Evolutionary conservation across 2,113 vertebrate genomes (phyloP), one percentile per base, ranked within the genome.

Genomic region (western clawed frog (Xenopus tropicalis)): DNA sequence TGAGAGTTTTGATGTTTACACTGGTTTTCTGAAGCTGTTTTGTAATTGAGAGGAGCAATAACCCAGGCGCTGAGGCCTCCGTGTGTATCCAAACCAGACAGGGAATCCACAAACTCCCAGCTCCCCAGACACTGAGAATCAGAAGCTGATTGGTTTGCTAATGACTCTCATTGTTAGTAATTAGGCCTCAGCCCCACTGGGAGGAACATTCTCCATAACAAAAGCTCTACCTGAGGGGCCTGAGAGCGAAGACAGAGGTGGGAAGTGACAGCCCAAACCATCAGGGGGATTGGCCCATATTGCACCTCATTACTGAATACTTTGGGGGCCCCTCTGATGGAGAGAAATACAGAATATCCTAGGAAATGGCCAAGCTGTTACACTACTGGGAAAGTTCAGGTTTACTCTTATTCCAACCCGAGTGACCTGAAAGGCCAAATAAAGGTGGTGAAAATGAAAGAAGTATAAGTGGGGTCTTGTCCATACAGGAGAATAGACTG

Each of bases 81-180:
- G 51, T 69, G 52, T 19, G 16, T 6, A 70, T n/a, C 61, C 52
- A 44, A 61, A 48, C 57, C 58, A 11, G 79, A 70, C 74, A 3
- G 1, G 44, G 69, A 54, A 73, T 81, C 78, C 81, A 83, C 84
- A 83, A 74, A 59, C 1, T 4, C 10, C n/a, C 74, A 79, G 7
- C 23, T 62, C 63, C 0, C 5, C 25, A 44, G n/a, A 14, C 21
- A 0, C 0, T 6, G 11, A 21, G 56, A 29, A 17, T 11, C 24
- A 66, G 25, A 11, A 63, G 44, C 46, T 72, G 22, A 78, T 63
- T 69, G 77, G 57, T 68, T 72, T 71, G 64, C 70, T 85, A 79
- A 81, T 42, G 78, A 82, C 72, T 72, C 61, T 68, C 77, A 78
- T 77, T 83, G 83, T 75, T 51, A 79, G 81, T 85, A 83, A 86